Conservation (phyloP, 2,888 invertebrate genomes). For the Leucoma salicis region DNA sequence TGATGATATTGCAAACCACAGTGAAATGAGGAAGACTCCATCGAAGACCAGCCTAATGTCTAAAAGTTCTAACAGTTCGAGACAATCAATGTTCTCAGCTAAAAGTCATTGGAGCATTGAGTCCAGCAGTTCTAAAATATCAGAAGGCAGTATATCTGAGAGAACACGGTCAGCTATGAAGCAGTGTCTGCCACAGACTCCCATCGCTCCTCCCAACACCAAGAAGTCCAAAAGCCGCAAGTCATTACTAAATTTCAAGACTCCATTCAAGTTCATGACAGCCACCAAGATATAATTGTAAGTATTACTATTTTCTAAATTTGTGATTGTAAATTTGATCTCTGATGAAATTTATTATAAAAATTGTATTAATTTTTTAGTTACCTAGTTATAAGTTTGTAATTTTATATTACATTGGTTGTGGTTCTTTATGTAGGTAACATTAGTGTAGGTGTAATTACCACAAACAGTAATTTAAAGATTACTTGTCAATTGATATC, state of each 20-base stretch:
- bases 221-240: slow-evolving; percentile 66
- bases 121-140: slow-evolving; percentile 43
- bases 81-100: slow-evolving; percentile 51
- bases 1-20: slow-evolving; percentile 59
- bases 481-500: too few relatives aligned
- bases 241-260: slow-evolving; percentile 72
- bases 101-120: slow-evolving; percentile 60
- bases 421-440: slow-evolving; percentile 36
- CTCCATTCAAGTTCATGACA: slow-evolving; percentile 74
- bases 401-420: slow-evolving; percentile 31
- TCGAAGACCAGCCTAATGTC: slow-evolving; percentile 68
- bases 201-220: slow-evolving; percentile 44
- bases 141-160: slow-evolving; percentile 49
- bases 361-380: slow-evolving; percentile 1
- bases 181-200: slow-evolving; percentile 50
- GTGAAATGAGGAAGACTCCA: slow-evolving; percentile 61
- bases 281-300: slow-evolving; percentile 54
- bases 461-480: background rate
- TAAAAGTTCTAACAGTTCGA: slow-evolving; percentile 54
- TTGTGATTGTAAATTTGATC: slow-evolving; percentile 32
- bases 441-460: slow-evolving; percentile 15
- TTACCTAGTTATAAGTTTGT: slow-evolving; percentile 1
- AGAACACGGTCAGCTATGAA: slow-evolving; percentile 48
- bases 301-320: background rate
- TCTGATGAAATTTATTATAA: slow-evolving; percentile 24